These are phyloP conservation scores for Nestor notabilis DNA, from an alignment of 2,113 vertebrate species.

Conservation along the genomic window DNA sequence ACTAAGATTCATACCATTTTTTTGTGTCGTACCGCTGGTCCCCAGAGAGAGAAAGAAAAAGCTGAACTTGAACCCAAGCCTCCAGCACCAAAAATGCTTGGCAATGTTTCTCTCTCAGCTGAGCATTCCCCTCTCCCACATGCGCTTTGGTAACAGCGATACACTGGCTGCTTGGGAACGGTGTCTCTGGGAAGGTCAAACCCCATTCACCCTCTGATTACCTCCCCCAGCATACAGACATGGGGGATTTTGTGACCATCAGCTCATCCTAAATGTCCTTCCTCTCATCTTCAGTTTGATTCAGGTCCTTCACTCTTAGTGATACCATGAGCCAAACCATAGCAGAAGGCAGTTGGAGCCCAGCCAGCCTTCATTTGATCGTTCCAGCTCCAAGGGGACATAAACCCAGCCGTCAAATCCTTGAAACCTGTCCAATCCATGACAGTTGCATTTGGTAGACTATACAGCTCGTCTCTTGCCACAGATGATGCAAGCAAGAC, in stretches of 20 bases:
- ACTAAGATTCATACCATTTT: not conserved
- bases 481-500: not conserved
- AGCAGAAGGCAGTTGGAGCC: not conserved
- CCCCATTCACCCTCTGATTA: rapidly evolving
- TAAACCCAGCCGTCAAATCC: not conserved
- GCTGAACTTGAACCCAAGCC: not conserved
- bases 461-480: not conserved
- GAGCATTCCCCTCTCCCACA: not conserved
- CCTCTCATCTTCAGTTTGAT: not conserved
- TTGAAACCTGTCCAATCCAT: not conserved
- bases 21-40: not conserved
- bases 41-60: not conserved
- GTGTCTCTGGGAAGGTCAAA: not conserved
- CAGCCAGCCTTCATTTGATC: not conserved
- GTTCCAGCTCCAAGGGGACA: not conserved
- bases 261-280: not conserved
- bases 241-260: not conserved
- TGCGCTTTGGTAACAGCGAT: rapidly evolving
- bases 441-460: not conserved
- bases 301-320: not conserved
- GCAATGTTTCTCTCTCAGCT: not conserved
- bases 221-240: rapidly evolving
- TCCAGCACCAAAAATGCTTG: not conserved
- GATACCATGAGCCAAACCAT: not conserved
- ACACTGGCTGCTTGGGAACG: rapidly evolving